phyloP scores from a whole-genome alignment of 1,140 invertebrate species.

The Zeugodacus cucurbitae region DNA sequence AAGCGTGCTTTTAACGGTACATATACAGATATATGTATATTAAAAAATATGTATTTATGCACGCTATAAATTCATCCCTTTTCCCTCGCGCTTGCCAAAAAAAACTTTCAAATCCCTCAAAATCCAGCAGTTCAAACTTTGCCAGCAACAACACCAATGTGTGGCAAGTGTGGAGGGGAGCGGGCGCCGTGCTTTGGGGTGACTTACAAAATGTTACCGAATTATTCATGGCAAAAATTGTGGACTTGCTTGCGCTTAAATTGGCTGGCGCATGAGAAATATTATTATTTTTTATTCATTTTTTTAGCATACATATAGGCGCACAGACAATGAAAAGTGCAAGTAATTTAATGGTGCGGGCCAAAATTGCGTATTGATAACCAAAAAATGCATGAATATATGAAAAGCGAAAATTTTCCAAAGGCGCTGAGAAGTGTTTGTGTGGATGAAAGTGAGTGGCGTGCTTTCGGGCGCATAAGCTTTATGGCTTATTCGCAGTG shows the following conservation, averaged over 20 bases:
- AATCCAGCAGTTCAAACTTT: neutral
- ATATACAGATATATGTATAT: neutral
- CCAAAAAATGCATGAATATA: neutral
- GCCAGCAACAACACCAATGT: neutral
- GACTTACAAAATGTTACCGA: neutral
- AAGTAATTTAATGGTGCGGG: neutral
- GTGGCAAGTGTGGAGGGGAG: neutral
- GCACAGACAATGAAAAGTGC: neutral
- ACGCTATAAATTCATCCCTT: neutral
- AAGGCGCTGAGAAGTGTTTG: neutral
- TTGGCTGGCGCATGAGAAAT: neutral
- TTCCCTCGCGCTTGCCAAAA: neutral
- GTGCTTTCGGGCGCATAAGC: neutral
- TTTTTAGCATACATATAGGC: neutral
- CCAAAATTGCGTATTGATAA: neutral
- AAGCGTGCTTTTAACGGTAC: neutral
- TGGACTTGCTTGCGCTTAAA: neutral
- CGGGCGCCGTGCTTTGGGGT: neutral
- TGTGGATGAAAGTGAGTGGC: neutral
- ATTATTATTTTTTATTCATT: neutral
- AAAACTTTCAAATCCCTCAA: neutral
- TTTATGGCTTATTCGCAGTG: neutral
- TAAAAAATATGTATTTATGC: neutral
- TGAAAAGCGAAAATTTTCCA: neutral
- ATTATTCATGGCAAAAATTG: constrained; percentile 4